Percentiles rank a stretch among this genome's conserved stretches.
Evolutionary conservation across 2,113 vertebrate species (phyloP).

Genomic region (Ceyx melanurus): DNA sequence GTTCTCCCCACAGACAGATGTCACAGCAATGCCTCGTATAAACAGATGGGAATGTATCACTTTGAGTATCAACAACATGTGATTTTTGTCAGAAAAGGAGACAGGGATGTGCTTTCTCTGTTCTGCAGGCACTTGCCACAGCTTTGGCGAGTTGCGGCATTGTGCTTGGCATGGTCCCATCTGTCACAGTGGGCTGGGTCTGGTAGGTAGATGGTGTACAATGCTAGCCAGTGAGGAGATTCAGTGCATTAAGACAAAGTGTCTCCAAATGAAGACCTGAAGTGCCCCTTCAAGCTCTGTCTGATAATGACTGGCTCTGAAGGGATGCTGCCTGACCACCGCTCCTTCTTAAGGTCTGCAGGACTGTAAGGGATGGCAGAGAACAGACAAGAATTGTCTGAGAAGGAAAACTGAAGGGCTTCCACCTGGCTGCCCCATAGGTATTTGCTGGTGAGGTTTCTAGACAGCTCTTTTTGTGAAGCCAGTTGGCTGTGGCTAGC

Average conservation of each 20-base stretch:
- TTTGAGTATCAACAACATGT: background rate
- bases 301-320: background rate
- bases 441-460: slow-evolving; percentile 16
- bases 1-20: background rate
- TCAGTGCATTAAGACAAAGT: slow-evolving; percentile 1
- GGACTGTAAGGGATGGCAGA: background rate
- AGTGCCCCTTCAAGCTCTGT: background rate
- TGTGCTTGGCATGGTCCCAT: background rate
- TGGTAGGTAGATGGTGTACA: slow-evolving; percentile 25
- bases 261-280: background rate
- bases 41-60: background rate
- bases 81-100: slow-evolving; percentile 17
- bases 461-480: background rate
- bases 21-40: background rate
- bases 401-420: slow-evolving; percentile 3
- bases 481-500: background rate
- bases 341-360: background rate
- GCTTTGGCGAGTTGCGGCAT: background rate
- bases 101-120: background rate
- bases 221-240: background rate
- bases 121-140: background rate
- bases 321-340: background rate
- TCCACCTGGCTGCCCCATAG: background rate
- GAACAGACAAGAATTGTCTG: slow-evolving; percentile 2
- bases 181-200: slow-evolving; percentile 61